These are phyloP conservation scores for Acrossocheilus wenchowensis DNA, from an alignment of 2,797 vertebrate genomes.

Conservation along the genomic window DNA sequence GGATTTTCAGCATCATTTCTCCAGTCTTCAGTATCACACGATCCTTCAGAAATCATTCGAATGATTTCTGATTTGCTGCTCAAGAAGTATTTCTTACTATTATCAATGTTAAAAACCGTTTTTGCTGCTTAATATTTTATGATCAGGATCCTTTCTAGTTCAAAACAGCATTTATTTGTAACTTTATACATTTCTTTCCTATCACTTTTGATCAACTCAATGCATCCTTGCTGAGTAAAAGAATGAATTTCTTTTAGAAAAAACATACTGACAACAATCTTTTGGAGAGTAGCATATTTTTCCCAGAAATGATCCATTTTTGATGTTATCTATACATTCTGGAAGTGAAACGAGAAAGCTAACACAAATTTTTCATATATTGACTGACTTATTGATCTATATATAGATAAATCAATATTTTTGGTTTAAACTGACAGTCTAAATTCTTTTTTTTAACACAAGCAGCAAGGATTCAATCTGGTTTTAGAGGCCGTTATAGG, in stretches of 20 bases:
- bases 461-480: background rate
- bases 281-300: background rate
- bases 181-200: background rate
- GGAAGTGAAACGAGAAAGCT: background rate
- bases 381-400: background rate
- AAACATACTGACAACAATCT: background rate
- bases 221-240: background rate
- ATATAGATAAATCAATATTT: background rate
- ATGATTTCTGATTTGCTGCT: background rate
- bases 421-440: background rate
- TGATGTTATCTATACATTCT: background rate
- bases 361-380: background rate
- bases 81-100: background rate
- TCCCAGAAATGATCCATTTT: background rate
- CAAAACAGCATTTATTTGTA: background rate
- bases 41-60: background rate
- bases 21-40: background rate
- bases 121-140: background rate
- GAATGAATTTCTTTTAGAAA: background rate
- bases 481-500: conserved; percentile 16
- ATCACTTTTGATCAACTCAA: background rate
- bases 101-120: background rate
- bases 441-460: background rate
- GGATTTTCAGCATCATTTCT: background rate
- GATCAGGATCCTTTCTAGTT: background rate